Evolutionary conservation across 2,797 vertebrate species (phyloP), one percentile per base, ranked within the genome.

Genomic region (Poecilia gillii): DNA sequence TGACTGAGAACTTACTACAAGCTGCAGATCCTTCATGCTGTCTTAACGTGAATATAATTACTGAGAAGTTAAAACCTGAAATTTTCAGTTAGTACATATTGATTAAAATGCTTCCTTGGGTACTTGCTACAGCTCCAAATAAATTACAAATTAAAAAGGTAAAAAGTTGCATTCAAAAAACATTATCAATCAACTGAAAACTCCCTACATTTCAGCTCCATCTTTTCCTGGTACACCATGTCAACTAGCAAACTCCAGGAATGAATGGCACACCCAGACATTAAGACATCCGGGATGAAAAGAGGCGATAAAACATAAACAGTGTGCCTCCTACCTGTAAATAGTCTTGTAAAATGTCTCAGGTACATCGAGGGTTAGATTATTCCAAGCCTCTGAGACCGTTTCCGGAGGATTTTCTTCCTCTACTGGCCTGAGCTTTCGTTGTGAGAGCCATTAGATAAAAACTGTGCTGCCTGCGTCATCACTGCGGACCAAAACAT

Each of bases 321-420:
- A 23, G 46, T 64, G 1, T 53, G 36, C 68, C 75, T 85, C 94
- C 79, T 95, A 96, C 96, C 96, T 93, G 96, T 94, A 71, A 92
- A 84, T 0, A 94, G 62, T 39, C 91, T 94, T 87, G 91, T 90
- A 84, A 95, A 92, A 91, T 85, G 83, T 81, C 92, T 93, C 91
- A 94, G 83, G 87, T 84, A 95, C 95, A 96, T 96, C 76, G 8
- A 90, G 80, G 81, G 78, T 31, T 47, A 55, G 11, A 73, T 83
- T 79, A 80, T 39, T 87, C 75, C 81, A 41, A 75, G 31, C 57
- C 3, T n/a, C 4, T 23, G 12, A 76, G 16, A 75, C 68, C 47
- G 84, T 85, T 43, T 80, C 72, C 72, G 45, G 78, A 70, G 73
- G 74, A 68, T 81, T 86, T 55, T 76, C 78, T 88, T 55, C 84